A percentile compares a stretch with the other conserved stretches of the same genome.
phyloP scores from a whole-genome alignment of 2,113 vertebrate species.

The Siphamia tubifer region DNA sequence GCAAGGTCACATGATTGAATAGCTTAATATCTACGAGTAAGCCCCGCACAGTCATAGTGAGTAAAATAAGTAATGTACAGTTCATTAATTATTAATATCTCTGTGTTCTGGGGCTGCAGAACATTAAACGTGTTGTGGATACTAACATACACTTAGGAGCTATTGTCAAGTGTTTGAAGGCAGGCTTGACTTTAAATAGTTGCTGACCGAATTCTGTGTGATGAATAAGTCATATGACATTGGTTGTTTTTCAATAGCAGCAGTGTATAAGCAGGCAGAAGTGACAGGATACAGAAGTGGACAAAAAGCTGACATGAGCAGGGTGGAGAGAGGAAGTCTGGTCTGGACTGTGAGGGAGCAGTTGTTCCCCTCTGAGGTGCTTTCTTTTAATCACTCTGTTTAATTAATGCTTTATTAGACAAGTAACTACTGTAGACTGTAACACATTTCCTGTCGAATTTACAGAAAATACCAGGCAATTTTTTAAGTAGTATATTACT shows the following conservation, averaged over 20 bases:
- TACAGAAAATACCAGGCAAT: too few species aligned
- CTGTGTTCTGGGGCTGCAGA: not conserved
- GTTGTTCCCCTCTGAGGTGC: not conserved
- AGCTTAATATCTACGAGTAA: not conserved
- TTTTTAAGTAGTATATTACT: too few species aligned
- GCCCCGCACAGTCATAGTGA: not conserved
- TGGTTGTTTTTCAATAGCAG: not conserved
- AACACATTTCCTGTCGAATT: too few species aligned
- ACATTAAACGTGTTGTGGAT: not conserved
- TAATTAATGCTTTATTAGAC: too few species aligned
- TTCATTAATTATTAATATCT: not conserved
- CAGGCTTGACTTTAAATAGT: not conserved
- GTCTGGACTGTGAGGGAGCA: not conserved
- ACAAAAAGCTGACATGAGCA: not conserved
- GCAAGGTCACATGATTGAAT: not conserved
- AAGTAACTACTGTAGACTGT: too few species aligned
- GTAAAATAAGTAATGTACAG: not conserved
- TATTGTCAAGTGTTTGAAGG: too few species aligned
- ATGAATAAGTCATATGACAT: not conserved
- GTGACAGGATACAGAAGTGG: constrained; percentile 2
- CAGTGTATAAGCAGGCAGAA: not conserved
- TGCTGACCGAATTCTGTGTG: not conserved
- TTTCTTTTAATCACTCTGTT: too few species aligned
- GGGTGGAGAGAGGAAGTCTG: not conserved
- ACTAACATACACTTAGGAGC: not conserved